Conservation (phyloP, 2,797 vertebrate genomes). For the Hybognathus amarus region DNA sequence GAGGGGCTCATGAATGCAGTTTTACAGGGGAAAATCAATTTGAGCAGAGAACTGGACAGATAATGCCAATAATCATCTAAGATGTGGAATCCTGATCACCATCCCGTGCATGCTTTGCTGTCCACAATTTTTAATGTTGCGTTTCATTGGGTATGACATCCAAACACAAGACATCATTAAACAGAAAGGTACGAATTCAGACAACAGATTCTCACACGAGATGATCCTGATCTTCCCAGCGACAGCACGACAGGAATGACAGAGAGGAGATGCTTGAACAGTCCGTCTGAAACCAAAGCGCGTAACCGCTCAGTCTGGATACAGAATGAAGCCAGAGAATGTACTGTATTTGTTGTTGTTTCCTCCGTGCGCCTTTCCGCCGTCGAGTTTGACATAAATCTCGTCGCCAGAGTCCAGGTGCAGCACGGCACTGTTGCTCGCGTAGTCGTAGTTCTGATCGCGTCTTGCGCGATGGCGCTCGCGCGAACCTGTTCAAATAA, state of each 20-base stretch:
- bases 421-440: constrained; percentile 96
- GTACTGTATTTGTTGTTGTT: constrained; percentile 99
- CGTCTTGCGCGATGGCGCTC: constrained; percentile 96
- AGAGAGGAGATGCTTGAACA: constrained; percentile 29
- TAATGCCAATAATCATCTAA: constrained; percentile 5
- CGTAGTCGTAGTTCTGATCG: constrained; percentile 98
- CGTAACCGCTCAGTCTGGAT: constrained; percentile 83
- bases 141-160: constrained; percentile 48
- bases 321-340: constrained; percentile 97
- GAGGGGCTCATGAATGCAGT: background rate
- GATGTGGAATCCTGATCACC: background rate
- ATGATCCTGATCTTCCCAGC: constrained; percentile 47
- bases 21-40: constrained; percentile 31
- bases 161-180: constrained; percentile 59
- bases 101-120: background rate
- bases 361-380: constrained; percentile 97
- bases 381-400: constrained; percentile 95
- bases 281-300: constrained; percentile 1
- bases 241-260: constrained; percentile 40
- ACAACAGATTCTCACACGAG: constrained; percentile 41
- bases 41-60: constrained; percentile 53
- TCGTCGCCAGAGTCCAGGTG: constrained; percentile 97
- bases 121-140: constrained; percentile 15
- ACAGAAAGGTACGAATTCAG: constrained; percentile 41
- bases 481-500: constrained; percentile 85